Conservation (phyloP, 2,888 invertebrate genomes). For the Allygus modestus region DNA sequence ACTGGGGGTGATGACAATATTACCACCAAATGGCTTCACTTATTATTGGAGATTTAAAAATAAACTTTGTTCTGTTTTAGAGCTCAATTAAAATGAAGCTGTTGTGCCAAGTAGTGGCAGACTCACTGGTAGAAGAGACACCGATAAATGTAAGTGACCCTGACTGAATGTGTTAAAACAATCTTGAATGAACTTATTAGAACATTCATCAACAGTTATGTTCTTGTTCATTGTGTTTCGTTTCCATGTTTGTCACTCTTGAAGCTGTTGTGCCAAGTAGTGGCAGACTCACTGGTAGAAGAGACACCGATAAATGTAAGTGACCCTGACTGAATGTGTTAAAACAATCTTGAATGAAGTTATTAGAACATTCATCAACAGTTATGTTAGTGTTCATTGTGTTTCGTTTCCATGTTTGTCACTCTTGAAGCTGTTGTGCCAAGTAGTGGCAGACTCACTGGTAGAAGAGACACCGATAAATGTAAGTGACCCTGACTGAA, state of each 20-base stretch:
- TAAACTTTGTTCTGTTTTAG: conserved; percentile 49
- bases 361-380: no score
- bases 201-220: no score
- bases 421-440: conserved; percentile 64
- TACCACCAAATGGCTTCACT: no score
- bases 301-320: conserved; percentile 63
- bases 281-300: conserved; percentile 59
- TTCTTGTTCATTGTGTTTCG: no score
- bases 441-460: conserved; percentile 63
- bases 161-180: no score
- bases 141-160: conserved; percentile 62
- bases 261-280: conserved; percentile 63
- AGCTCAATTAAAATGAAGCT: conserved; percentile 64
- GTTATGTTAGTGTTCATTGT: no score
- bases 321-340: neutral
- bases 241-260: no score
- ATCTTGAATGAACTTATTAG: no score
- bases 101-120: conserved; percentile 64
- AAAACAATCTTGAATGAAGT: no score
- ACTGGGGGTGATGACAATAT: no score
- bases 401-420: no score
- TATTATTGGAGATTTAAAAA: no score
- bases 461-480: conserved; percentile 53
- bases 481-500: conserved; percentile 58
- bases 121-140: conserved; percentile 48